Conservation (phyloP, 1,140 invertebrate species). For the Drosophila busckii region DNA sequence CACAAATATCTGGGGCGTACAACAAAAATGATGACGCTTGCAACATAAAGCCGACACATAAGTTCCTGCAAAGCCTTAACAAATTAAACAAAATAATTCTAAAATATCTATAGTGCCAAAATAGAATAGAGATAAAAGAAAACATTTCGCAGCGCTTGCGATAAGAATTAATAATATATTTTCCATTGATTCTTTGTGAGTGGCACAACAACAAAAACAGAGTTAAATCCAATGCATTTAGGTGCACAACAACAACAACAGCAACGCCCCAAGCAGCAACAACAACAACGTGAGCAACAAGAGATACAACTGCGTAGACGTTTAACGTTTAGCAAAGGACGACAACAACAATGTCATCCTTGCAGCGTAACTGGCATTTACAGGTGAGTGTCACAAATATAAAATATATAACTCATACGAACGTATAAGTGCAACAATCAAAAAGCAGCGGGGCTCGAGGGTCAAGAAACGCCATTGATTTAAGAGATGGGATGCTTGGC, state of each 20-base stretch:
- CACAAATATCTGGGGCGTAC: too few species aligned
- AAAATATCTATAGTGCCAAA: slow-evolving; percentile 17
- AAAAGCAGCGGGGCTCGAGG: too few species aligned
- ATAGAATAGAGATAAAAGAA: not conserved
- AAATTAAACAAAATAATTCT: slow-evolving; percentile 2
- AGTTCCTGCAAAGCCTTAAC: slow-evolving; percentile 42
- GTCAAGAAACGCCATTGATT: slow-evolving; percentile 53
- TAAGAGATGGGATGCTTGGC: slow-evolving; percentile 15
- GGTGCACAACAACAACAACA: slow-evolving; percentile 79
- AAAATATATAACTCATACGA: not conserved
- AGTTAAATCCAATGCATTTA: slow-evolving; percentile 80
- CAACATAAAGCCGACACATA: slow-evolving; percentile 11
- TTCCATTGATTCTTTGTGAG: slow-evolving; percentile 8
- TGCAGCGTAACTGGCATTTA: slow-evolving; percentile 83
- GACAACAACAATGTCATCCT: slow-evolving; percentile 81
- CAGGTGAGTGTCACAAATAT: slow-evolving; percentile 65
- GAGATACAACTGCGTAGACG: slow-evolving; percentile 72
- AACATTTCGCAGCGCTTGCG: slow-evolving; percentile 17
- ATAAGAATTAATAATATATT: not conserved
- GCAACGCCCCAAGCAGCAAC: slow-evolving; percentile 78
- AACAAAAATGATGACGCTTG: slow-evolving; percentile 21
- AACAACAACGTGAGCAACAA: slow-evolving; percentile 79
- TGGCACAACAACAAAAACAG: slow-evolving; percentile 45
- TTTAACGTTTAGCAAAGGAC: slow-evolving; percentile 78
- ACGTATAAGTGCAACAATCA: too few species aligned